Evolutionary conservation across 2,797 vertebrate species (phyloP), one percentile per base, ranked within the genome.

Genomic region (Decapterus maruadsi): DNA sequence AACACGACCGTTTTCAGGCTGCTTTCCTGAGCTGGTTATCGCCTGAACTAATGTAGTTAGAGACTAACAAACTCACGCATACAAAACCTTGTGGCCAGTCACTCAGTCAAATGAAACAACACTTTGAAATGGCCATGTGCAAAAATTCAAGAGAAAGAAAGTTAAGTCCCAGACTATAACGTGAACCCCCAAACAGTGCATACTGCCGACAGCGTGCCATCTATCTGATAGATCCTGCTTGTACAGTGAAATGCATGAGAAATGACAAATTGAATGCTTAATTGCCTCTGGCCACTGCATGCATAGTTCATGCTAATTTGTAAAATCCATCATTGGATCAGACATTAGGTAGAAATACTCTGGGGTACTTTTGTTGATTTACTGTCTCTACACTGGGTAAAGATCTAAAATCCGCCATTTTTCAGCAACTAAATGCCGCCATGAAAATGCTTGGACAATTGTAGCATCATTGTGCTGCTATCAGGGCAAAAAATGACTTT

Each of bases 281-380:
- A 87, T 85, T 75, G 75, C 75, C 79, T 63, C 46, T 50, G 68
- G 71, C 59, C 54, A 56, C 29, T 26, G 58, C 36, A 63, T 59
- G 73, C 50, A 59, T 71, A n/a, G 48, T 65, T 66, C 60, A 86
- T 86, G 72, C 69, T 88, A 84, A 86, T 86, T 73, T 78, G 19
- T 34, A 9, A 64, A 81, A 88, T 87, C 73, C 78, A 89, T 89
- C 83, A 89, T 56, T 63, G 77, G 48, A 76, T 85, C 68, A 62
- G 77, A 75, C 78, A 72, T 83, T 73, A 53, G 66, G 58, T 54
- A 31, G 63, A 73, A 64, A 72, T 61, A 84, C 81, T 78, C 68
- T 38, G 5, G 77, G 81, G 72, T 78, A 48, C 74, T 81, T 77
- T 43, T 74, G 66, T 78, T 86, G 83, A 86, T 85, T 81, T 82